phyloP scores from a whole-genome alignment of 1,140 invertebrate species.

The Temnothorax nylanderi region DNA sequence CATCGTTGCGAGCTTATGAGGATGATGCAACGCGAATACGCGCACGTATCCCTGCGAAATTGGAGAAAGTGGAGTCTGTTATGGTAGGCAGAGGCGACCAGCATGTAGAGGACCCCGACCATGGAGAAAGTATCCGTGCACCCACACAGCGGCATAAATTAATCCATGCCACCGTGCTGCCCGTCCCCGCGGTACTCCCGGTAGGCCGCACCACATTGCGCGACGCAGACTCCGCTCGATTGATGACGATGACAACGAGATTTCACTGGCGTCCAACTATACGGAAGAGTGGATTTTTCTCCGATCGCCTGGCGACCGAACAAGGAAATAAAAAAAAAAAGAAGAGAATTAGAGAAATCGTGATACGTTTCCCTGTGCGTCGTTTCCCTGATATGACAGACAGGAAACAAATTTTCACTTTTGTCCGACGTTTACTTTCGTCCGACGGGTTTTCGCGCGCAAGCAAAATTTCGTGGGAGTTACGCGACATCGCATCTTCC shows the following conservation, averaged over 20 bases:
- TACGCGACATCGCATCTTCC: background rate
- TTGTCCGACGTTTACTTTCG: conserved; percentile 21
- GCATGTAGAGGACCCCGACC: conserved; percentile 57
- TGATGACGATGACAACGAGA: conserved; percentile 38
- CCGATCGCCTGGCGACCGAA: background rate
- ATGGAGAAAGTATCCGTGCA: conserved; percentile 72
- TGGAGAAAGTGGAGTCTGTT: conserved; percentile 72
- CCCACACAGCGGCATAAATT: conserved; percentile 68
- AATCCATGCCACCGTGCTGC: conserved; percentile 53
- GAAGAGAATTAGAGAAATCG: conserved; percentile 65
- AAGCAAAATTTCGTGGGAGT: background rate
- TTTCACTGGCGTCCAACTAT: conserved; percentile 32
- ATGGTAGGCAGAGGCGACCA: conserved; percentile 58
- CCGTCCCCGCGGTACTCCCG: background rate
- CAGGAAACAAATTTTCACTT: conserved; percentile 63
- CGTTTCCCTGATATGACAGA: conserved; percentile 53
- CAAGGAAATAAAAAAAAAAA: background rate
- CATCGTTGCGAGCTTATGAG: conserved; percentile 21
- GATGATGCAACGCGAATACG: conserved; percentile 65
- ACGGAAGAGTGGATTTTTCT: conserved; percentile 43
- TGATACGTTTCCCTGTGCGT: conserved; percentile 14
- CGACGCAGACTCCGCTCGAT: conserved; percentile 31
- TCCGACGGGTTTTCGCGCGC: background rate
- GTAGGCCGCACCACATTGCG: conserved; percentile 13
- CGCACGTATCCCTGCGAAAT: conserved; percentile 43